Evolutionary conservation across 2,113 vertebrate species (phyloP), one percentile per base, ranked within the genome.

Genomic region (Chauna torquata): DNA sequence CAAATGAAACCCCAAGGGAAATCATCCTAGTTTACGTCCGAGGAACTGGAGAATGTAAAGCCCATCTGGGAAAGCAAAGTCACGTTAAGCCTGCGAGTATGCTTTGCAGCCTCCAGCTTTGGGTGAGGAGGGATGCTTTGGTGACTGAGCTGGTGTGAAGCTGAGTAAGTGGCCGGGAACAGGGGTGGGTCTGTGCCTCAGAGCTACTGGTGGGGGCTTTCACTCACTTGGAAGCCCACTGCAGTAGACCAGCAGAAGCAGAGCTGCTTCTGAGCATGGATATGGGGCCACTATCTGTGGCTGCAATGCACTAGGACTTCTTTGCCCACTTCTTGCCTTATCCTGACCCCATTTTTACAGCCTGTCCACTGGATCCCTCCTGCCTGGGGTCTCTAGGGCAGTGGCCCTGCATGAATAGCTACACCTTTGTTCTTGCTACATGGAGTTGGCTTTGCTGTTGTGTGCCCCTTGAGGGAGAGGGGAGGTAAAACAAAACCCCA

Each of bases 161-260:
- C 1, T 1, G 11, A 16, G 30, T 11, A 25, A 27, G 28, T 14
- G 15, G 17, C 24, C 20, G 16, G 25, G 11, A 58, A 3, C 14
- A 34, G 57, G 58, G 24, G 16, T 5, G 11, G 19, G 3, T 7
- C 16, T 40, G 57, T 8, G 12, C 55, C 58, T 24, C 24, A 40
- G 49, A 47, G 19, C 18, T 19, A 8, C 7, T 28, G 4, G 32
- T 27, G 42, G 4, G 27, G 16, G 3, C 61, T 72, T 72, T 52
- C 38, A 30, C 2, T 42, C 13, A 16, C 11, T 62, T 57, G 30
- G 36, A 62, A 27, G 36, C 8, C 14, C 0, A 0, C 44, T 79
- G 54, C 40, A 30, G 9, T 24, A 61, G 18, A 47, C 44, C 70
- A 42, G 76, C 36, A 89, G 55, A 58, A 8, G 32, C n/a, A 59